These are phyloP conservation scores for Trachemys scripta DNA, from an alignment of 2,113 vertebrate species.

Conservation along the genomic window DNA sequence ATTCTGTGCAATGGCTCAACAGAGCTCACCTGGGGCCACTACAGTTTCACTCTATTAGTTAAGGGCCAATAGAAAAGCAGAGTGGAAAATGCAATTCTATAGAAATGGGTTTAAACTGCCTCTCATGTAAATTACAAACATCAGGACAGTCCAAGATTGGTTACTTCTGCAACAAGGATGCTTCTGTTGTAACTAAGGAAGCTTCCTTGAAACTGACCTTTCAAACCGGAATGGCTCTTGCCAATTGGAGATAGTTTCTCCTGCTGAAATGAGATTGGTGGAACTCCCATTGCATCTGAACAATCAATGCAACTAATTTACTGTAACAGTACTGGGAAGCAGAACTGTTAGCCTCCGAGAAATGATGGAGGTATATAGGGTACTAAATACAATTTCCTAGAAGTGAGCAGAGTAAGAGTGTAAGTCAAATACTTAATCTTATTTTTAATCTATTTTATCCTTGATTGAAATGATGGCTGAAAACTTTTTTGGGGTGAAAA, in stretches of 20 bases:
- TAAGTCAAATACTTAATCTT: too few relatives aligned
- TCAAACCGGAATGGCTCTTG: slow-evolving; percentile 46
- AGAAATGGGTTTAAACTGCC: slow-evolving; percentile 7
- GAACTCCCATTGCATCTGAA: not conserved
- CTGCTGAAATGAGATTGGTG: slow-evolving; percentile 19
- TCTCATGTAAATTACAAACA: slow-evolving; percentile 1
- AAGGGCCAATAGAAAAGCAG: not conserved
- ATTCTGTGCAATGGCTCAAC: not conserved
- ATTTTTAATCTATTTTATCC: not conserved
- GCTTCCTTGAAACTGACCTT: slow-evolving; percentile 52
- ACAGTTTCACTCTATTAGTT: not conserved
- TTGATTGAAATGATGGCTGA: slow-evolving; percentile 31
- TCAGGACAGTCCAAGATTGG: not conserved
- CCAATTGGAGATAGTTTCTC: slow-evolving; percentile 35
- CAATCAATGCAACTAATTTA: slow-evolving; percentile 46
- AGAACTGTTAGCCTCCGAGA: not conserved
- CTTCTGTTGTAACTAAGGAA: not conserved
- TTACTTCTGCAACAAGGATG: slow-evolving; percentile 6
- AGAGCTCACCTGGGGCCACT: not conserved
- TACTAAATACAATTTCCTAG: slow-evolving; percentile 20
- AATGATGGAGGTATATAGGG: not conserved
- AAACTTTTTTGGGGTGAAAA: slow-evolving; percentile 43
- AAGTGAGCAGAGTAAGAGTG: not conserved
- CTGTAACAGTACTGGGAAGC: slow-evolving; percentile 35
- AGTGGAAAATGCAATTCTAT: not conserved